Evolutionary conservation across 1,140 invertebrate species (phyloP), one percentile per base, ranked within the genome.

Genomic region (Whitmania pigra): DNA sequence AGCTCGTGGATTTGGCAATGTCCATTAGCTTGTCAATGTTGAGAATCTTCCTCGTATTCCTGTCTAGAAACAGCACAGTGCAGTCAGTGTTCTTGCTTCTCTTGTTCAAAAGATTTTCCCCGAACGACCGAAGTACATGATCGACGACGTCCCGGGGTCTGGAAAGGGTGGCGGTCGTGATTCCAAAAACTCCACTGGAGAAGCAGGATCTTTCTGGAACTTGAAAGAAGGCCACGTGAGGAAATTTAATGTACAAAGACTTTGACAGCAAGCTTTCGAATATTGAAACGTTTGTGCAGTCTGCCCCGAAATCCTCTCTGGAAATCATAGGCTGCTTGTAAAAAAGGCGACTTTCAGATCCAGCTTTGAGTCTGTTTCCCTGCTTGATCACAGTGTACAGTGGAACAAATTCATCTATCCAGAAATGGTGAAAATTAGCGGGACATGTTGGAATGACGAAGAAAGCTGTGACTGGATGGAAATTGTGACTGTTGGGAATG

Each of bases 161-260:
- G 60, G 36, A 20, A 13, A 49, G 68, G 9, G 25, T 20, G 29
- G 25, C 40, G 1, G 60, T 63, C 22, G 22, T 63, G 17, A 67
- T 67, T 25, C 71, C 71, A 53, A 72, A 72, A 20, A 72, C 71
- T n/a, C 71, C 71, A 31, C 57, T 67, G 17, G 53, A 31, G 29
- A 68, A 72, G 25, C 71, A 72, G 3, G 60, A 69, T 15, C 57
- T 36, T n/a, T 29, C 27, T 9, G 29, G 57, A 40, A 67, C 36
- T 7, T 67, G 5, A 40, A 69, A 72, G 57, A 67, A 72, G 29
- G 49, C 60, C 9, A 68, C 71, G 27, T 72, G 71, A n/a, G 29
- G 29, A 20, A 25, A 22, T 11, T 29, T 63, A 9, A 67, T 27
- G 63, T 67, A 60, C 17, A 72, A 49, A 53, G 69, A n/a, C 15